phyloP scores from a whole-genome alignment of 2,113 vertebrate species.

The Sturnus vulgaris region DNA sequence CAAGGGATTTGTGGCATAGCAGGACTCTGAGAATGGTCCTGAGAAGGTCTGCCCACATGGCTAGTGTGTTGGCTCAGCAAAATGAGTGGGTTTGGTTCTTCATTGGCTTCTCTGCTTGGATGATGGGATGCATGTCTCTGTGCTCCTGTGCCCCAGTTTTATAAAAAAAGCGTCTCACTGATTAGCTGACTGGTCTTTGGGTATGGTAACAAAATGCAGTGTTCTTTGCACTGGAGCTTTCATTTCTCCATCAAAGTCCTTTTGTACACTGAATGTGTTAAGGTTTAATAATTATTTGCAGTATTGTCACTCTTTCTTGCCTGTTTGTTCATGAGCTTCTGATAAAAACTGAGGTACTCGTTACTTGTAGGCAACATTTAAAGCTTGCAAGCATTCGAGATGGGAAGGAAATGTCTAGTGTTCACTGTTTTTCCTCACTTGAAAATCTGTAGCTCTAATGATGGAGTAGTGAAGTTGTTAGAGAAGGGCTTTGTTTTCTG shows the following conservation, averaged over 20 bases:
- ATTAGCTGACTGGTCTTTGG: neutral
- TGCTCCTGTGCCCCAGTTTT: neutral
- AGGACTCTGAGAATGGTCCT: neutral
- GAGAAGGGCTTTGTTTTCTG: neutral
- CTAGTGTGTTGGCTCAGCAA: neutral
- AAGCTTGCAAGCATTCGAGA: neutral
- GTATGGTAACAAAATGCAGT: neutral
- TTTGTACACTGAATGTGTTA: neutral
- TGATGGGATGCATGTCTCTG: neutral
- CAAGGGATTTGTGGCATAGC: neutral
- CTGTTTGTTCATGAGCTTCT: neutral
- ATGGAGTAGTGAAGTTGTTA: neutral
- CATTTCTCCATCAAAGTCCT: neutral
- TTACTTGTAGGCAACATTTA: neutral
- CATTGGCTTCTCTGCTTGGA: neutral
- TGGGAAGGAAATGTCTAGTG: neutral
- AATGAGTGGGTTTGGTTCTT: neutral
- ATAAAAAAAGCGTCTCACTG: neutral
- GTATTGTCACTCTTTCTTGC: neutral
- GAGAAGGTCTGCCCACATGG: neutral
- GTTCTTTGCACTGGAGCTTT: neutral
- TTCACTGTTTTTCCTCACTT: neutral
- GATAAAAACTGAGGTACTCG: neutral
- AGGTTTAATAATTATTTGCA: neutral
- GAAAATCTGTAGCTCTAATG: neutral